Evolutionary conservation across 2,113 vertebrate species (phyloP).

Genomic region (Ailuropoda melanoleuca): DNA sequence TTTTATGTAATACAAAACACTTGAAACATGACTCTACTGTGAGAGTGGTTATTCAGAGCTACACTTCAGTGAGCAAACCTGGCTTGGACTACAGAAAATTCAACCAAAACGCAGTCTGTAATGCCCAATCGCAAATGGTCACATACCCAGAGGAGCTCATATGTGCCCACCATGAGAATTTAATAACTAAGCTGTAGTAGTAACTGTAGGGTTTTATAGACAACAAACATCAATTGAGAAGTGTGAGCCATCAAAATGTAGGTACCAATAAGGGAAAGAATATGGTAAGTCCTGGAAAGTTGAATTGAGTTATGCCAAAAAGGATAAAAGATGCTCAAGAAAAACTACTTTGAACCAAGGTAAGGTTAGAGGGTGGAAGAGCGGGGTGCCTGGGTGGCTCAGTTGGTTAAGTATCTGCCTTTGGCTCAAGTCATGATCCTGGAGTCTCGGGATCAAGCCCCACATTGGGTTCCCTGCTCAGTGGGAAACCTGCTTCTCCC

Average conservation of each 20-base stretch:
- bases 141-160: neutral
- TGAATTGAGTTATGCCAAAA: neutral
- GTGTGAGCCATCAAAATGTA: neutral
- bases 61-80: neutral
- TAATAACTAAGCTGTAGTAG: neutral
- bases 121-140: neutral
- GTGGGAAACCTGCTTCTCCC: no score
- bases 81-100: neutral
- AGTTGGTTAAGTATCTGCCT: no score
- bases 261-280: neutral
- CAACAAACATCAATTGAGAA: neutral
- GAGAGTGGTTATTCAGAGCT: neutral
- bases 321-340: neutral
- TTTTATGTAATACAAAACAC: neutral
- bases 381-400: no score
- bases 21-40: neutral
- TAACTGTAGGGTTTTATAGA: neutral
- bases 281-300: neutral
- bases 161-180: neutral
- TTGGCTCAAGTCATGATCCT: no score
- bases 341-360: conserved; percentile 3
- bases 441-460: no score
- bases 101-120: neutral
- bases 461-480: no score
- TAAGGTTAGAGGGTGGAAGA: neutral